These are phyloP conservation scores for Yponomeuta malinellus DNA, from an alignment of 2,888 invertebrate genomes.

Conservation along the genomic window DNA sequence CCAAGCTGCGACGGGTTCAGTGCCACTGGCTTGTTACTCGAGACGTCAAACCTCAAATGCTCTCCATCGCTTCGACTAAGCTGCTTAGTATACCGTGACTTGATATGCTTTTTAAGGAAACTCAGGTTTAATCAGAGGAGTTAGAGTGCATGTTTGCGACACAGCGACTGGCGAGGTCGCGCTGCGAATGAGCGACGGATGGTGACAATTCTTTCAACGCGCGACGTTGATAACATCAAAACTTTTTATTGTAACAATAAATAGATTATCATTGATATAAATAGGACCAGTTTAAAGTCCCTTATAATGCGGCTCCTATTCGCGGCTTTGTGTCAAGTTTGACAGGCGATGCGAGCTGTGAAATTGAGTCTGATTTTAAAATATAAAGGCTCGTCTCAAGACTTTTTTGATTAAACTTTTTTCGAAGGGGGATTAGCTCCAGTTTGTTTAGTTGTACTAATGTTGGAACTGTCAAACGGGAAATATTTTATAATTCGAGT, in stretches of 20 bases:
- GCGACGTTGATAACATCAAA: slow-evolving; percentile 66
- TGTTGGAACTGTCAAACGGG: slow-evolving; percentile 42
- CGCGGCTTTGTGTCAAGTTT: slow-evolving; percentile 69
- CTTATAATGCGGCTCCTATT: slow-evolving; percentile 65
- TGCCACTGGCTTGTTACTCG: slow-evolving; percentile 54
- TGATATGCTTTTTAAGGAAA: slow-evolving; percentile 26
- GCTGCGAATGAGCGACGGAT: slow-evolving; percentile 56
- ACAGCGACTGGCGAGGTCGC: slow-evolving; percentile 14
- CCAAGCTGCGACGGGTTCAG: not conserved
- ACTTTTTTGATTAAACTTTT: slow-evolving; percentile 55
- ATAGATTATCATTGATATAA: slow-evolving; percentile 73
- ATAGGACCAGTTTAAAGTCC: slow-evolving; percentile 68
- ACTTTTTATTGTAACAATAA: slow-evolving; percentile 73
- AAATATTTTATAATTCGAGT: slow-evolving; percentile 29
- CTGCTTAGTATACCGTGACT: slow-evolving; percentile 59
- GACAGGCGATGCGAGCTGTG: slow-evolving; percentile 73
- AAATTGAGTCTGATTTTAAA: slow-evolving; percentile 71
- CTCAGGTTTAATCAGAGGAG: slow-evolving; percentile 26
- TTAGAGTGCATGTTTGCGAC: slow-evolving; percentile 28
- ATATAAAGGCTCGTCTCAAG: slow-evolving; percentile 65
- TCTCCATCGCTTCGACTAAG: slow-evolving; percentile 58
- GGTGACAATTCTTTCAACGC: slow-evolving; percentile 73
- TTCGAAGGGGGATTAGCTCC: slow-evolving; percentile 53
- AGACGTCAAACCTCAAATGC: slow-evolving; percentile 59
- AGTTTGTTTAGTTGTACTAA: slow-evolving; percentile 64